A percentile compares a stretch with the other conserved stretches of the same genome.
Evolutionary conservation across 2,888 invertebrate species (phyloP).

Genomic region (Auanema sp.): DNA sequence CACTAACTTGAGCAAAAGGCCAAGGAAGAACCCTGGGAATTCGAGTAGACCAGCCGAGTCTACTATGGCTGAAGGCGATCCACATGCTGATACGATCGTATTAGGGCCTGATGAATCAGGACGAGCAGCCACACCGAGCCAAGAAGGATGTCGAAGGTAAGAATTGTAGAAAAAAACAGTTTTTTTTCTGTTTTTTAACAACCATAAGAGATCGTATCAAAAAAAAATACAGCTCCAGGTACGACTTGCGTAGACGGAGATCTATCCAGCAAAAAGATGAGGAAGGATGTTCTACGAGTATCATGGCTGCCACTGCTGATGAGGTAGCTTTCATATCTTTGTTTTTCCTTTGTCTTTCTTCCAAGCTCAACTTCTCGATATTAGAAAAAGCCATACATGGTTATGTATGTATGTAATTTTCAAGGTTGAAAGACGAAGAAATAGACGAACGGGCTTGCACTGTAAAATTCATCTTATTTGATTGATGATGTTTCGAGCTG

Average conservation of each 20-base stretch:
- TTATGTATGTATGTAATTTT: not conserved
- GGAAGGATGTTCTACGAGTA: slow-evolving; percentile 53
- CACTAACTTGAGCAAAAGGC: no score
- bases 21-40: no score
- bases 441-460: not conserved
- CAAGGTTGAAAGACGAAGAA: no score
- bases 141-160: slow-evolving; percentile 1
- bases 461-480: slow-evolving; percentile 2
- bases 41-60: no score
- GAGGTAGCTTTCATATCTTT: slow-evolving; percentile 30
- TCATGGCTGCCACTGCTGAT: slow-evolving; percentile 61
- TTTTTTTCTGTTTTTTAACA: not conserved
- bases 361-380: slow-evolving; percentile 2
- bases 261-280: slow-evolving; percentile 53
- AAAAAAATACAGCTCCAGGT: slow-evolving; percentile 23
- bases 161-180: no score
- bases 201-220: not conserved
- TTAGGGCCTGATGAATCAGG: slow-evolving; percentile 3
- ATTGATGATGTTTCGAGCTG: not conserved
- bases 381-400: not conserved
- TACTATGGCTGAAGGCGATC: no score
- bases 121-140: slow-evolving; percentile 6
- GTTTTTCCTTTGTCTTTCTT: slow-evolving; percentile 8
- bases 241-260: slow-evolving; percentile 46
- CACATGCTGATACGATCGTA: no score